These are phyloP conservation scores for Ophioderma brevispina DNA, from an alignment of 35 echinoderm and acorn worm species.

Conservation along the genomic window DNA sequence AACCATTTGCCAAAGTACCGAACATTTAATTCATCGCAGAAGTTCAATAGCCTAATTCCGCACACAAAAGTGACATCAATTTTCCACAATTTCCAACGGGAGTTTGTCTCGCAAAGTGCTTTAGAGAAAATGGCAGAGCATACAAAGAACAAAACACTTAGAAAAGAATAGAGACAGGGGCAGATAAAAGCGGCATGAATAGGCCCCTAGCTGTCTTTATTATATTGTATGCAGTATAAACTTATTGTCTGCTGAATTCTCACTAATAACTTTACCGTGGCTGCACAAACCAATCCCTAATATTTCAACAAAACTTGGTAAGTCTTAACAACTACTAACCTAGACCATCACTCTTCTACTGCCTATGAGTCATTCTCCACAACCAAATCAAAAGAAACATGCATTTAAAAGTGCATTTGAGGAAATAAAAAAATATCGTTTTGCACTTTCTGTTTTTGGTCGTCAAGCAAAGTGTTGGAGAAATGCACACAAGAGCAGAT, in stretches of 20 bases:
- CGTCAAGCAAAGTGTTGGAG: neutral
- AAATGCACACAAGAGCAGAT: neutral
- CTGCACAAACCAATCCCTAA: too few relatives aligned
- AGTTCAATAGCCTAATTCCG: neutral
- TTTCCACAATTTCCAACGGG: neutral
- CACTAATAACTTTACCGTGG: too few relatives aligned
- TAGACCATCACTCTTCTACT: too few relatives aligned
- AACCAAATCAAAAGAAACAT: too few relatives aligned
- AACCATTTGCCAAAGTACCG: neutral
- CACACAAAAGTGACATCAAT: conserved; percentile 10
- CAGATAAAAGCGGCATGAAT: neutral
- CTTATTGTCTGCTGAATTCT: neutral
- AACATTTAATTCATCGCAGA: neutral
- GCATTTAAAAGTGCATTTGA: too few relatives aligned
- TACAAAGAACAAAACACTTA: neutral
- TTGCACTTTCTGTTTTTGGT: neutral
- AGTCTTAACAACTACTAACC: too few relatives aligned
- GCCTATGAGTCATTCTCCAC: too few relatives aligned
- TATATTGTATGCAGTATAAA: neutral
- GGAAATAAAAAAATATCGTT: too few relatives aligned
- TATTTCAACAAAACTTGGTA: too few relatives aligned
- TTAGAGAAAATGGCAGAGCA: neutral
- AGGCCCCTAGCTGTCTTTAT: neutral
- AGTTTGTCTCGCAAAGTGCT: neutral
- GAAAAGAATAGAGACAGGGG: neutral